Conservation (phyloP, 2,797 vertebrate genomes). For the Nyctalus aviator region DNA sequence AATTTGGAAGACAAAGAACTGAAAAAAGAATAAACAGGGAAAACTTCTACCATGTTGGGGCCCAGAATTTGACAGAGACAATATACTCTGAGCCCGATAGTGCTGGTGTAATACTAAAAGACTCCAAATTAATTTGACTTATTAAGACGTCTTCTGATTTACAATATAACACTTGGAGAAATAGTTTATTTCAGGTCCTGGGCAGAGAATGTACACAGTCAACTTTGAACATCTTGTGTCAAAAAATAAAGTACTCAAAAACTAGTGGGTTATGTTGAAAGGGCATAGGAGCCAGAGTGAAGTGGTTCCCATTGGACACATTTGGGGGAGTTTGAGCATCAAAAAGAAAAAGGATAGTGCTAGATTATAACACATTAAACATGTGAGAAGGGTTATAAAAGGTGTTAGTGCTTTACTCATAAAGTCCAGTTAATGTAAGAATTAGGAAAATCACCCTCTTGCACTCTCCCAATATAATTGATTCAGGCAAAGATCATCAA, state of each 20-base stretch:
- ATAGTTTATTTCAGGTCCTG: not conserved
- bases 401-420: not conserved
- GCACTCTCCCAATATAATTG: not conserved
- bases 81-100: too few species aligned
- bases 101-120: too few species aligned
- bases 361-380: slow-evolving; percentile 39
- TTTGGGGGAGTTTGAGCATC: not conserved
- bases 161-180: not conserved
- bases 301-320: slow-evolving; percentile 10
- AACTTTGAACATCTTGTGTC: not conserved
- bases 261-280: not conserved
- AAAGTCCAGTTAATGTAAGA: slow-evolving; percentile 47
- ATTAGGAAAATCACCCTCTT: slow-evolving; percentile 51
- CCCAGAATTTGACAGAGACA: too few species aligned
- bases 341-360: not conserved
- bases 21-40: too few species aligned
- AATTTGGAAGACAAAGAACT: too few species aligned
- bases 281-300: not conserved
- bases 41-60: too few species aligned
- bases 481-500: not conserved
- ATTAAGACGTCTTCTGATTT: too few species aligned
- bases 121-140: too few species aligned
- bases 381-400: not conserved
- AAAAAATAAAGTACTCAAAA: not conserved
- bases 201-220: not conserved